These are phyloP conservation scores for Diarsia dahlii DNA, from an alignment of 2,888 invertebrate species.

Conservation along the genomic window DNA sequence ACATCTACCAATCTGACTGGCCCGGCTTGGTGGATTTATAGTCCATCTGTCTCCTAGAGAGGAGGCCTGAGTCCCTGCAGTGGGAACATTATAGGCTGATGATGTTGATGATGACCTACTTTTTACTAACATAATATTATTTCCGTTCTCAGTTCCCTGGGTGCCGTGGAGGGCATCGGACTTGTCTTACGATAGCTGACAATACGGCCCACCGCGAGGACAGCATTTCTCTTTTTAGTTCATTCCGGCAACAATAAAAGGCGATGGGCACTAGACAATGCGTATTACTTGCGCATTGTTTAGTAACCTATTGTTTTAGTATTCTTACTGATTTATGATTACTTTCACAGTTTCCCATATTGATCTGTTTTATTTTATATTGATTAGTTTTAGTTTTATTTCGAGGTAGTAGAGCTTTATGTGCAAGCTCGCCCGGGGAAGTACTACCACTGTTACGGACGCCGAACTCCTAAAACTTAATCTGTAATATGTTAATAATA, in stretches of 20 bases:
- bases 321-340: no score
- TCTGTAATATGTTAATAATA: no score
- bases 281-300: no score
- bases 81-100: no score
- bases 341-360: background rate
- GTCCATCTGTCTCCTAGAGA: no score
- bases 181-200: background rate
- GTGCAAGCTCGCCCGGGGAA: slow-evolving; percentile 15
- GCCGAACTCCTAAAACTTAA: no score
- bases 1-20: no score
- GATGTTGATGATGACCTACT: no score
- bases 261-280: background rate
- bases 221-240: background rate
- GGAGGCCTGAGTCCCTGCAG: no score
- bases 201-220: background rate
- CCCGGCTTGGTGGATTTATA: no score
- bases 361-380: background rate
- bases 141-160: background rate
- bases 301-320: no score
- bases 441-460: no score
- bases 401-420: background rate
- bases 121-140: background rate
- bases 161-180: background rate
- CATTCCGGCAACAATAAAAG: background rate
- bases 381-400: background rate